phyloP scores from a whole-genome alignment of 1,140 invertebrate genomes.

The Sipha flava region DNA sequence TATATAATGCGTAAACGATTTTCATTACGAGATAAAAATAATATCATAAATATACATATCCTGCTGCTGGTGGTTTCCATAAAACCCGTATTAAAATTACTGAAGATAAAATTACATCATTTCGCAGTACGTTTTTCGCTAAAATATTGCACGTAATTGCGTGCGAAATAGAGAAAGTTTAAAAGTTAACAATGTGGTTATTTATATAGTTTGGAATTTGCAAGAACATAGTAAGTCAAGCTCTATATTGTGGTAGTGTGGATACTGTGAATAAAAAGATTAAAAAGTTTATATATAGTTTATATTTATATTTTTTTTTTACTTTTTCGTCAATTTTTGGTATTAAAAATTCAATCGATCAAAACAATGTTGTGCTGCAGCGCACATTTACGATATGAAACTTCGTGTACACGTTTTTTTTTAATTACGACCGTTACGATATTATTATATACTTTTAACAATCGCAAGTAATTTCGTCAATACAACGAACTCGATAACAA shows the following conservation, averaged over 20 bases:
- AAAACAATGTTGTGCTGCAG: neutral
- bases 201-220: neutral
- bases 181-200: neutral
- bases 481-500: no score
- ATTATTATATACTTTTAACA: no score
- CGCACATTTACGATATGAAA: neutral
- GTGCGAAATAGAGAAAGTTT: constrained; percentile 7
- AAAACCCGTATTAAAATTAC: neutral
- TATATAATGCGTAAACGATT: neutral
- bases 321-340: neutral
- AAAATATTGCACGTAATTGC: neutral
- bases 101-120: neutral
- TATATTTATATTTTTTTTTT: no score
- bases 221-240: neutral
- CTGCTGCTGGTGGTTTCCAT: neutral
- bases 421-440: neutral
- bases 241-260: neutral
- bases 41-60: neutral
- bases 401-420: neutral
- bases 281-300: neutral
- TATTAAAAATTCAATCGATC: neutral
- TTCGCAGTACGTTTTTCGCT: neutral
- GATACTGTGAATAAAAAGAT: neutral
- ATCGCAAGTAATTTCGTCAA: no score
- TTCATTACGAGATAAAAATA: constrained; percentile 5